Evolutionary conservation across 2,113 vertebrate species (phyloP).

Genomic region (Galemys pyrenaicus): DNA sequence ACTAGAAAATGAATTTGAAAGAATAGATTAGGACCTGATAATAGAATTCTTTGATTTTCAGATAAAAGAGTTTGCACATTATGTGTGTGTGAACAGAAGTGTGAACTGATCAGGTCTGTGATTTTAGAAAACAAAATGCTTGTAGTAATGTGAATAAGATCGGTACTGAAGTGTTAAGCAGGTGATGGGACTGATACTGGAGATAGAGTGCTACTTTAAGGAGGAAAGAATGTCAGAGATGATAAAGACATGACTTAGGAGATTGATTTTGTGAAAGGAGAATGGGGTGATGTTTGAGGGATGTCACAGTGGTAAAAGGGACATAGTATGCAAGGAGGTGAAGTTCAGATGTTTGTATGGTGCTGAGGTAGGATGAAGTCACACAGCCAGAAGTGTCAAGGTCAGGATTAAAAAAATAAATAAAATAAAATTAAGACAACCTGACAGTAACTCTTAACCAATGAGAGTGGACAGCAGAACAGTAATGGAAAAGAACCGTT

Average conservation of each 20-base stretch:
- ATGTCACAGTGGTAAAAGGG: conserved; percentile 16
- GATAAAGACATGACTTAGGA: neutral
- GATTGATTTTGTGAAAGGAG: neutral
- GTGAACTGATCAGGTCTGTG: neutral
- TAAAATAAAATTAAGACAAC: neutral
- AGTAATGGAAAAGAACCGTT: neutral
- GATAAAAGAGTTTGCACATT: conserved; percentile 1
- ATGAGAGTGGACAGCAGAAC: neutral
- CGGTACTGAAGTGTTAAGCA: neutral
- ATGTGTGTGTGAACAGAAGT: neutral
- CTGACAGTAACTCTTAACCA: neutral
- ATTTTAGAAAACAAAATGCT: conserved; percentile 23
- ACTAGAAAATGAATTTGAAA: conserved; percentile 18
- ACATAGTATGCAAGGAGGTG: neutral
- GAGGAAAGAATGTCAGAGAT: neutral
- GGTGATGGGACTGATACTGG: neutral
- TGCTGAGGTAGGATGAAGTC: neutral
- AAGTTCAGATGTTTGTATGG: neutral
- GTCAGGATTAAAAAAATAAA: neutral
- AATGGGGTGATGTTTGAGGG: neutral
- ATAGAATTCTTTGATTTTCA: conserved; percentile 26
- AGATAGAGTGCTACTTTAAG: neutral
- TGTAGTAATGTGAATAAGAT: neutral
- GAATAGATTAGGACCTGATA: neutral
- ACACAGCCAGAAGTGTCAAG: neutral